Evolutionary conservation across 2,797 vertebrate species (phyloP), one percentile per base, ranked within the genome.

Genomic region (Botia kubotai): DNA sequence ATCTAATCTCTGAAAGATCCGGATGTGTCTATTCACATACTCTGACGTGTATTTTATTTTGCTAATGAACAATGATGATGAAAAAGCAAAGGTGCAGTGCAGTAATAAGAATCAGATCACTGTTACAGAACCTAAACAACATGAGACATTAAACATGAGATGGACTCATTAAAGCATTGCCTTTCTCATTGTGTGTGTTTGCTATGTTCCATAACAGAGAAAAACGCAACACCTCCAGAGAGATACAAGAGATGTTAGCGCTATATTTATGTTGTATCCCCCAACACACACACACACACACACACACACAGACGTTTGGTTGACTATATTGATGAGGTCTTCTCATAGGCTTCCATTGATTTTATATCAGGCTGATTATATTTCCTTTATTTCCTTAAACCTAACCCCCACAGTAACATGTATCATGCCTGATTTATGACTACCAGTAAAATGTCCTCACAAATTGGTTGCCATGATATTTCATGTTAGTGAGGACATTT

Each of bases 231-330:
- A 73, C 65, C 77, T 86, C 80, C 63, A 79, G 50, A 62, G 82
- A 82, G 75, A 81, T 53, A 26, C 57, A 85, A 71, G 82, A 87
- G 68, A 84, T 84, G 84, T 62, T 58, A 19, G 58, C 72, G 62
- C 29, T 63, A 65, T 72, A 72, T 63, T 19, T 65, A 1, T 17
- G 29, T 16, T 55, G 26, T 26, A 26, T 26, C 23, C 23, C 36
- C 4, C 36, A 43, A 43, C 70, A 67, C 36, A 43, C 26, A 63
- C 53, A 10, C 36, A 57, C 29, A 13, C 19, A 46, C 55, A 39
- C 14, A 80, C 1, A 71, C 65, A 66, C 63, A 57, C 29, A 19
- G 16, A 26, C 3, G 0, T 55, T 55, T 78, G 33, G 2, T 33
- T 33, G 33, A 33, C 4, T 33, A 33, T 33, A 33, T 43, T 7